Evolutionary conservation across 2,888 invertebrate species (phyloP).

Genomic region (Timandra comae): DNA sequence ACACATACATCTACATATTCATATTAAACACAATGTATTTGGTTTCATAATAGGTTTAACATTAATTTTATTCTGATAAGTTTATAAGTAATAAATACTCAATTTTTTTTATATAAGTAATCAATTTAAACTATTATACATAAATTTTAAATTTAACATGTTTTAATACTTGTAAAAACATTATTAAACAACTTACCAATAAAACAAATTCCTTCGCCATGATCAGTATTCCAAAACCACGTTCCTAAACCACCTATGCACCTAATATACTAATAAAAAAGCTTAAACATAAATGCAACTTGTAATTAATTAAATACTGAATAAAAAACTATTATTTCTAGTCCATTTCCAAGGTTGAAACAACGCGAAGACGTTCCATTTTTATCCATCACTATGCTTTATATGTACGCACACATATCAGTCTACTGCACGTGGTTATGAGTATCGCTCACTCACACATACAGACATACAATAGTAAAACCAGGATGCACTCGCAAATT

Average conservation of each 20-base stretch:
- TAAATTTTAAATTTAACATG: no score
- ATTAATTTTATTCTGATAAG: no score
- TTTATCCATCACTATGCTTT: conserved; percentile 57
- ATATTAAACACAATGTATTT: no score
- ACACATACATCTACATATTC: no score
- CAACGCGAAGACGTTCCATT: conserved; percentile 50
- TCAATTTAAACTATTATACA: no score
- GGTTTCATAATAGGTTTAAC: no score
- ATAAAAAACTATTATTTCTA: conserved; percentile 28
- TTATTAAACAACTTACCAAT: conserved; percentile 38
- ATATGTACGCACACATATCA: conserved; percentile 62
- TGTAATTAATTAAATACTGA: conserved; percentile 17
- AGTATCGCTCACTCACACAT: conserved; percentile 25
- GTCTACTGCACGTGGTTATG: conserved; percentile 27
- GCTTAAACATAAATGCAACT: conserved; percentile 16
- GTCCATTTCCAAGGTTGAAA: conserved; percentile 69
- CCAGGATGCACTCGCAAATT: conserved; percentile 15
- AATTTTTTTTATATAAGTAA: no score
- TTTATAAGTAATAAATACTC: no score
- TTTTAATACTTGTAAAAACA: no score
- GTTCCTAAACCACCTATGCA: conserved; percentile 27
- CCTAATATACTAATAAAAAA: conserved; percentile 23
- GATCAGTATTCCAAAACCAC: conserved; percentile 26
- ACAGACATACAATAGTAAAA: conserved; percentile 20
- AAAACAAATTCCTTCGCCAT: conserved; percentile 52